Evolutionary conservation across 2,113 vertebrate genomes (phyloP), one percentile per base, ranked within the genome.

Genomic region (Porphyrio hochstetteri): DNA sequence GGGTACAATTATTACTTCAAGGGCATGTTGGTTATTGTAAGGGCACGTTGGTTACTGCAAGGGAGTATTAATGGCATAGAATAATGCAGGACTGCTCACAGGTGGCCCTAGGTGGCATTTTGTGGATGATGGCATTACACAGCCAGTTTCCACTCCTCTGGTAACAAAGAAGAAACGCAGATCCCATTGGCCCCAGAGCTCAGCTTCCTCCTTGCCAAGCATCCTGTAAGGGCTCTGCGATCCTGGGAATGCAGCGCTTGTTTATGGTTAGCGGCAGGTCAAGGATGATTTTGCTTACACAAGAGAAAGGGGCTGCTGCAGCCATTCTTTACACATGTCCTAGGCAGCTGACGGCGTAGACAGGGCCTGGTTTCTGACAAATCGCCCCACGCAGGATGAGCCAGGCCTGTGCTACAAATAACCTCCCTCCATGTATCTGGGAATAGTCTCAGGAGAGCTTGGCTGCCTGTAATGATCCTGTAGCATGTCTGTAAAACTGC

Each of bases 381-480:
- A 65, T 3, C 21, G 28, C 57, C 35, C 46, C 20, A 0, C 7
- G 0, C 2, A 2, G 23, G 27, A 3, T 28, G 23, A 40, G 11
- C 20, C 74, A 28, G 78, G 69, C 29, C 50, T 35, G 60, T 14
- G 3, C 19, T 21, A 29, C 42, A 35, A n/a, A 68, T 5, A 20
- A 56, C 42, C 64, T 60, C 25, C 0, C 0, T 52, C 48, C 48
- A 23, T 5, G 24, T 52, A 2, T 20, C 2, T 4, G 40, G 29
- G 23, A 23, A 52, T 5, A 7, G 3, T 16, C 33, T 48, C 48
- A 48, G 48, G 44, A 46, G 44, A 46, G 44, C 28, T 8, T 5
- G 16, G 10, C 19, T 19, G 3, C 28, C n/a, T 40, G 35, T 18
- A 68, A 78, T 38, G 16, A n/a, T 60, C 48, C 40, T 42, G 48